Evolutionary conservation across 2,113 vertebrate genomes (phyloP), one percentile per base, ranked within the genome.

Genomic region (Camelus bactrianus): DNA sequence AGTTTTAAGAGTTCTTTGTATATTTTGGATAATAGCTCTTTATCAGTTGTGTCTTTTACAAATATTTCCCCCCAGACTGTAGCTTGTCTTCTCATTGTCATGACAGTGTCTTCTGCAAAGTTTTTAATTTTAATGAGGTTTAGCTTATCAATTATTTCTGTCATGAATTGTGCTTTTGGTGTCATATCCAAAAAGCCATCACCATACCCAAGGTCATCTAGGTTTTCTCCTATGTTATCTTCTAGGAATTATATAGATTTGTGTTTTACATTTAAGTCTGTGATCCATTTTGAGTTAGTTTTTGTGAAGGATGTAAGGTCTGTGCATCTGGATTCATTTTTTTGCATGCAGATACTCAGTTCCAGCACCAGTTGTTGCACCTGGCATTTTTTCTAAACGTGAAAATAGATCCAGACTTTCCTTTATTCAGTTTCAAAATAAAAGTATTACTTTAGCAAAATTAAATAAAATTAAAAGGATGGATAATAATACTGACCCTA

Each of bases 51-150:
- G 38, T 81, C 90, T 88, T 88, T 82, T 88, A 76, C 84, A 89
- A 67, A 83, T 89, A 95, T 89, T 92, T 95, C 83, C 62, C 58
- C 76, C 70, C 8, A 64, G 58, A 58, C 35, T 80, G 30, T 94
- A 65, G n/a, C 42, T 72, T 72, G 38, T 72, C 75, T 87, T 75
- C 65, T 95, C 46, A 56, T 64, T 64, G 46, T 92, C 73, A 64
- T 88, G 83, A 89, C 58, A 56, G 58, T 92, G 58, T 83, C 38
- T 92, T 94, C 72, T 22, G 19, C 72, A 86, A 62, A 70, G 54
- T 35, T 91, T 95, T 91, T 80, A 62, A 91, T 95, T 95, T 95
- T 91, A 91, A 91, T 86, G 88, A 91, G 86, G 73, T 86, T 54
- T 30, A 91, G 50, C 56, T 79, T 87, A 81, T 87, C 94, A 95